Evolutionary conservation across 2,888 invertebrate species (phyloP).

Genomic region (Campaea margaritaria): DNA sequence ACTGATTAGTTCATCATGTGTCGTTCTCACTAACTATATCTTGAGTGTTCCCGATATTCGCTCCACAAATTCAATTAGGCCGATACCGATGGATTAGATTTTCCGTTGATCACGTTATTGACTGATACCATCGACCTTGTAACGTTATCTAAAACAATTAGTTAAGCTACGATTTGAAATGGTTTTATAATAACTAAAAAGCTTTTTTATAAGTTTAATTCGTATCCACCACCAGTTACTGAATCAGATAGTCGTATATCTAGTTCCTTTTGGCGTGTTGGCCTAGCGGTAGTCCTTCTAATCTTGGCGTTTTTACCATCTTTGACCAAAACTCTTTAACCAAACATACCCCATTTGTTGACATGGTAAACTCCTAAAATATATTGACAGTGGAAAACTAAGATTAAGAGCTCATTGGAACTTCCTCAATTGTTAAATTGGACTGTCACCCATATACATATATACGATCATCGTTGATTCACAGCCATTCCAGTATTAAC

Average conservation of each 20-base stretch:
- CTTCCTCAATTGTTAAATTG: constrained; percentile 80
- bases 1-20: constrained; percentile 11
- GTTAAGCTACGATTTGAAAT: neutral
- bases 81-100: constrained; percentile 24
- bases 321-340: too few species aligned
- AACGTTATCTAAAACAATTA: constrained; percentile 14
- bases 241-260: too few species aligned
- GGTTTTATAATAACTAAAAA: too few species aligned
- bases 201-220: too few species aligned
- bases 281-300: too few species aligned
- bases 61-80: constrained; percentile 25
- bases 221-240: too few species aligned
- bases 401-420: constrained; percentile 68
- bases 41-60: constrained; percentile 23
- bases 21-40: constrained; percentile 19
- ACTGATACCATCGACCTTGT: constrained; percentile 21
- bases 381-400: constrained; percentile 52
- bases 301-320: too few species aligned
- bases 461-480: constrained; percentile 65
- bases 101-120: constrained; percentile 24
- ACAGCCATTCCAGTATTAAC: constrained; percentile 38
- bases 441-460: constrained; percentile 62
- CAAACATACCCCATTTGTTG: too few species aligned
- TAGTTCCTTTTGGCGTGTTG: too few species aligned
- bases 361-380: neutral